Percentiles rank a stretch among this genome's conserved stretches.
phyloP scores from a whole-genome alignment of 2,888 invertebrate genomes.

The Geophilus truncorum region DNA sequence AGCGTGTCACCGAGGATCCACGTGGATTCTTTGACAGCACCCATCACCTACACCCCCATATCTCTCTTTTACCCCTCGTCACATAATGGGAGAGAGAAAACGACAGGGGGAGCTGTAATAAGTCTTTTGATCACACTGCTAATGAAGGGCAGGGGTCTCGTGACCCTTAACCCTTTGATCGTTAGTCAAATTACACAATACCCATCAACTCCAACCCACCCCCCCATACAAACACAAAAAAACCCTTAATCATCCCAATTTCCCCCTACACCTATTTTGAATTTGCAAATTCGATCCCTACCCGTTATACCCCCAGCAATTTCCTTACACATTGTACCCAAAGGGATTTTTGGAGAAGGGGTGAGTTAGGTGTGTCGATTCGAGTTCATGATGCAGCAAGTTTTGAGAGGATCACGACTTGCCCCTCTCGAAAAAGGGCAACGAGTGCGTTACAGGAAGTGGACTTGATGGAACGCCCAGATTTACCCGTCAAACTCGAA shows the following conservation, averaged over 20 bases:
- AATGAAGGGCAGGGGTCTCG: neutral
- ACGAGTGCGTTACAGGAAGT: slow-evolving; percentile 5
- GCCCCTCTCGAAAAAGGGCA: neutral
- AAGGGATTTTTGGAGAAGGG: neutral
- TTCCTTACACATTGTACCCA: neutral
- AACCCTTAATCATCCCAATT: neutral
- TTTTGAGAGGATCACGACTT: neutral
- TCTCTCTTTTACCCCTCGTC: neutral
- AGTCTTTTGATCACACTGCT: neutral
- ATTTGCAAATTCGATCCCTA: neutral
- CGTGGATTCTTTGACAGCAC: neutral
- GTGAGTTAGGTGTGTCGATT: neutral
- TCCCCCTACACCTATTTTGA: neutral
- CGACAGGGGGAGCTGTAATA: neutral
- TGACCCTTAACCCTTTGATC: slow-evolving; percentile 13
- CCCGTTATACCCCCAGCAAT: neutral
- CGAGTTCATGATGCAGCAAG: neutral
- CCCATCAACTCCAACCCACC: neutral
- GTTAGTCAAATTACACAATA: slow-evolving; percentile 1
- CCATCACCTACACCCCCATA: neutral
- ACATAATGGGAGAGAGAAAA: neutral
- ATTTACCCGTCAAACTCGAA: neutral
- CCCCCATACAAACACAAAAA: neutral
- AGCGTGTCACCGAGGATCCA: slow-evolving; percentile 15
- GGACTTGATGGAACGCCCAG: slow-evolving; percentile 14